A percentile compares a stretch with the other conserved stretches of the same genome.
Evolutionary conservation across 2,797 vertebrate genomes (phyloP).

Genomic region (Channallabes apus): DNA sequence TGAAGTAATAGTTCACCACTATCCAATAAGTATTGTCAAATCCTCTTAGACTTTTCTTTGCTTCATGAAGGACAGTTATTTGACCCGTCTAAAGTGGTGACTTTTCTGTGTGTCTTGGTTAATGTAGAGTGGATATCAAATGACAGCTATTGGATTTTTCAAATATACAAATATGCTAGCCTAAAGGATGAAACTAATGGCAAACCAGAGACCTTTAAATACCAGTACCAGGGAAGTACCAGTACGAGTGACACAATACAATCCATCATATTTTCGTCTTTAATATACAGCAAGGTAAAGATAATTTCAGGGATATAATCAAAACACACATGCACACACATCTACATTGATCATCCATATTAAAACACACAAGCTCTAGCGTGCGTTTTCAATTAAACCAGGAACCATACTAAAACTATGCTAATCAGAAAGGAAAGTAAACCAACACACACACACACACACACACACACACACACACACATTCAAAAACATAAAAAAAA

Average conservation of each 20-base stretch:
- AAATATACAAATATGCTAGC: background rate
- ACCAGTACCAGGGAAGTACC: too few relatives aligned
- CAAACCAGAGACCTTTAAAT: background rate
- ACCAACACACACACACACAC: background rate
- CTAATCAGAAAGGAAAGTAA: conserved; percentile 22
- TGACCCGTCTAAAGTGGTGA: too few relatives aligned
- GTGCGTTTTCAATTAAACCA: background rate
- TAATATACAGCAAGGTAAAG: background rate
- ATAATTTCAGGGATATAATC: background rate
- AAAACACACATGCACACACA: background rate
- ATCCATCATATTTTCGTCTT: background rate
- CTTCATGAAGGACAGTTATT: too few relatives aligned
- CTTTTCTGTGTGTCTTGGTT: too few relatives aligned
- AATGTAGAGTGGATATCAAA: background rate
- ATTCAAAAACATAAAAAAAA: background rate
- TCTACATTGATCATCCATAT: background rate
- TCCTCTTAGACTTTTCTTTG: too few relatives aligned
- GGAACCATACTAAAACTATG: background rate
- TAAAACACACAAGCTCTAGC: background rate
- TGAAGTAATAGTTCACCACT: too few relatives aligned
- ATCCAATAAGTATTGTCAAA: too few relatives aligned
- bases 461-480: background rate
- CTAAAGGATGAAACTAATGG: too few relatives aligned
- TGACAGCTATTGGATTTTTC: background rate
- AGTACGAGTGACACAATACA: too few relatives aligned